Evolutionary conservation across 2,797 vertebrate species (phyloP).

Genomic region (Helostoma temminkii): DNA sequence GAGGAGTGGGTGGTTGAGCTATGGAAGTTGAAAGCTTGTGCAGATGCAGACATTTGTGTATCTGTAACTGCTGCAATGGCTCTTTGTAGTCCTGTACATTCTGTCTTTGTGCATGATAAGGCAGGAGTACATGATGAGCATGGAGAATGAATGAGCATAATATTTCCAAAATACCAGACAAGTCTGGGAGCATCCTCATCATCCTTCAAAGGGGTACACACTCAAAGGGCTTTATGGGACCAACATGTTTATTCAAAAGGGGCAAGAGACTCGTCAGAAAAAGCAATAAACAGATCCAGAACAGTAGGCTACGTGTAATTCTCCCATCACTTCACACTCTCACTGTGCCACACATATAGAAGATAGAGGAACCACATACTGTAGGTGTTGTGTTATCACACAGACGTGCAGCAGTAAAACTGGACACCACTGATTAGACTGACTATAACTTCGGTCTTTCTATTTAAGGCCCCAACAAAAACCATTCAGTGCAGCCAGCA

Average conservation of each 20-base stretch:
- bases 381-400: too few relatives aligned
- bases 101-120: background rate
- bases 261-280: too few relatives aligned
- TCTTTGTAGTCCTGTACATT: background rate
- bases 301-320: too few relatives aligned
- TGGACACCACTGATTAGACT: background rate
- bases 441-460: constrained; percentile 5
- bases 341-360: background rate
- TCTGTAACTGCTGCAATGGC: background rate
- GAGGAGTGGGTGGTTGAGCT: constrained; percentile 64
- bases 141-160: too few relatives aligned
- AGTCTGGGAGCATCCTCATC: background rate
- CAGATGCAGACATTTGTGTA: background rate
- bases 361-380: too few relatives aligned
- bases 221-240: background rate
- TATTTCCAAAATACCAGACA: background rate
- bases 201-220: background rate
- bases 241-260: background rate
- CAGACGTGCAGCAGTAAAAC: background rate
- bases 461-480: background rate
- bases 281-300: background rate
- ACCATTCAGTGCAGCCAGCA: background rate
- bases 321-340: background rate
- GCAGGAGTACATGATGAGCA: background rate
- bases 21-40: background rate